These are phyloP conservation scores for Odontocolon sp. DNA, from an alignment of 2,888 invertebrate species.

Conservation along the genomic window DNA sequence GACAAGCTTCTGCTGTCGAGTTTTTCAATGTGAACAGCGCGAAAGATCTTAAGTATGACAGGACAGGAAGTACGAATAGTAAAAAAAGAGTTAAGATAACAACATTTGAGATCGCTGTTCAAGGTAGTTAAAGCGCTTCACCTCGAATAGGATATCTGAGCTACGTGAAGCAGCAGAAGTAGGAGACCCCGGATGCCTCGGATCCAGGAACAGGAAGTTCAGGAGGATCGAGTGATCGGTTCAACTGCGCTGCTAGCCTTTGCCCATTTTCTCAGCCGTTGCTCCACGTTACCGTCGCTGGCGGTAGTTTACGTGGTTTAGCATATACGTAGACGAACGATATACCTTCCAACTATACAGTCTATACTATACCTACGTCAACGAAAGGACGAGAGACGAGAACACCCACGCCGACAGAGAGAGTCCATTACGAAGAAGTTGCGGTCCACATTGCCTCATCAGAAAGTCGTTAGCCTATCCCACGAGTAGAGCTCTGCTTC, in stretches of 20 bases:
- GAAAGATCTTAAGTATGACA: no score
- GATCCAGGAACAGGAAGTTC: conserved; percentile 25
- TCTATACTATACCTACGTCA: conserved; percentile 7
- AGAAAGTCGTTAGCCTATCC: conserved; percentile 79
- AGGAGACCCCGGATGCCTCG: background rate
- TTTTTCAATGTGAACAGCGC: no score
- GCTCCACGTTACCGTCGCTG: conserved; percentile 4
- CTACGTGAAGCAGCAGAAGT: no score
- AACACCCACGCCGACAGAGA: conserved; percentile 50
- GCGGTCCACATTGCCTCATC: conserved; percentile 76
- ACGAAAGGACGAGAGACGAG: conserved; percentile 35
- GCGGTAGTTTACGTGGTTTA: conserved; percentile 16
- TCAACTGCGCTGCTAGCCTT: background rate
- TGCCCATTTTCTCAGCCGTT: conserved; percentile 16
- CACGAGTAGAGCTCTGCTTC: conserved; percentile 57
- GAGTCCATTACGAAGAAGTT: conserved; percentile 75
- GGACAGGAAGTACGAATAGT: no score
- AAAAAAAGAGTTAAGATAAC: no score
- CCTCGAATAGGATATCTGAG: no score
- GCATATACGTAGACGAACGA: conserved; percentile 8
- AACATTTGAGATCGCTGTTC: no score
- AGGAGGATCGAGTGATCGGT: conserved; percentile 25
- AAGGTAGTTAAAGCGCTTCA: no score
- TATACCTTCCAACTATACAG: background rate
- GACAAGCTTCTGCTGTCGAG: no score